Conservation (phyloP, 2,113 vertebrate genomes). For the Zosterops lateralis region DNA sequence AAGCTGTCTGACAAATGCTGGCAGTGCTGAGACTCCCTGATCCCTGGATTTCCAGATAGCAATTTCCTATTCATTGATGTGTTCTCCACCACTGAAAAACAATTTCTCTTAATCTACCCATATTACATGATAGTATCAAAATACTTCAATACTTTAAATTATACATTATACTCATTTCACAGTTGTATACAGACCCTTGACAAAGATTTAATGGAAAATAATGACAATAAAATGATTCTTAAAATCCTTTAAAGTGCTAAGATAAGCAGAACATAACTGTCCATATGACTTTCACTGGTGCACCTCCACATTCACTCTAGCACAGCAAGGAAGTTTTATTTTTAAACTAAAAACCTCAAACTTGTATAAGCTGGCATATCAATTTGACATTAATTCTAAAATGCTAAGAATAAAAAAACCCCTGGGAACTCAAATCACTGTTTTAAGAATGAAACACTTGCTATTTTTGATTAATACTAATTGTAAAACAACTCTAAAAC, state of each 20-base stretch:
- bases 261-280: not conserved
- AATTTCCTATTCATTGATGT: not conserved
- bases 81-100: not conserved
- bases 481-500: not conserved
- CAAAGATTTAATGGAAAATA: not conserved
- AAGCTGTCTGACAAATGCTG: not conserved
- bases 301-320: not conserved
- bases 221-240: not conserved
- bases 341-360: not conserved
- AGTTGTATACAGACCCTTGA: not conserved
- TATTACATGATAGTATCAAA: not conserved
- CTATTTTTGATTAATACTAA: not conserved
- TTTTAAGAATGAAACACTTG: not conserved
- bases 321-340: not conserved
- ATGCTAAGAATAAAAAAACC: not conserved
- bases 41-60: not conserved
- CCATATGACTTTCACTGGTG: not conserved
- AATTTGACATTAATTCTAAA: not conserved
- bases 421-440: not conserved
- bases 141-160: not conserved
- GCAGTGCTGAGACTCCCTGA: not conserved
- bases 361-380: accelerated
- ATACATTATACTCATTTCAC: not conserved
- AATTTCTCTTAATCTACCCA: not conserved
- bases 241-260: not conserved